Evolutionary conservation across 53 echinoderm and acorn worm species (phyloP), one percentile per base, ranked within the genome.

Genomic region (Holothuria scabra): DNA sequence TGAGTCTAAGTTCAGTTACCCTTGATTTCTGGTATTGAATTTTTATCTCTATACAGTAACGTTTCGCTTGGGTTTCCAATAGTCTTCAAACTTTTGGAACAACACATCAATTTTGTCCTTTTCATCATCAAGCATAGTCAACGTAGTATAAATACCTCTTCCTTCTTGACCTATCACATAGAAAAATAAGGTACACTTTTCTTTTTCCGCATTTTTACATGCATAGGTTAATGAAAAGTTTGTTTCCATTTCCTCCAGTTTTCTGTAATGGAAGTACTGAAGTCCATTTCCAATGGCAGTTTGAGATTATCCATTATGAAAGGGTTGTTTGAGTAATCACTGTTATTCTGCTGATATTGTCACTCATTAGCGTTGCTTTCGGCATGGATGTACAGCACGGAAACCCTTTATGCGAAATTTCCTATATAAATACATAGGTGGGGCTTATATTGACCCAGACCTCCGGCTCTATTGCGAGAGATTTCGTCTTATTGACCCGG

Each of bases 61-160:
- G 61, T 87, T 90, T 33, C 75, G 82, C 26, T 87, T 90, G 14
- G 90, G 90, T 23, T 74, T 87, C 49, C 90, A 90, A 49, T 86
- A 83, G 46, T 83, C 58, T 41, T 87, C 84, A 24, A 90, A 67
- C 52, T 86, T 82, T 34, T 62, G 31, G 24, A 83, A 62, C 44
- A 86, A 55, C 12, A 76, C 67, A 32, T 60, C 83, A 37, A 76
- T 80, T 12, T 59, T 28, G 57, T 55, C 35, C 32, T 12, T n/a
- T 28, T 58, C 8, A 21, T 4, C 48, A 18, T 33, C 35, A 30
- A 13, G 35, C 67, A 65, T 1, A 21, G n/a, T 29, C 46, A 83
- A 55, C 29, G 80, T 60, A 2, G 33, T 80, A 60, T 80, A 59
- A 22, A 80, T 80, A 30, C 60, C 80, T 28, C 32, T 80, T 8